These are phyloP conservation scores for Palaemon carinicauda DNA, from an alignment of 1,140 invertebrate genomes.

Conservation along the genomic window DNA sequence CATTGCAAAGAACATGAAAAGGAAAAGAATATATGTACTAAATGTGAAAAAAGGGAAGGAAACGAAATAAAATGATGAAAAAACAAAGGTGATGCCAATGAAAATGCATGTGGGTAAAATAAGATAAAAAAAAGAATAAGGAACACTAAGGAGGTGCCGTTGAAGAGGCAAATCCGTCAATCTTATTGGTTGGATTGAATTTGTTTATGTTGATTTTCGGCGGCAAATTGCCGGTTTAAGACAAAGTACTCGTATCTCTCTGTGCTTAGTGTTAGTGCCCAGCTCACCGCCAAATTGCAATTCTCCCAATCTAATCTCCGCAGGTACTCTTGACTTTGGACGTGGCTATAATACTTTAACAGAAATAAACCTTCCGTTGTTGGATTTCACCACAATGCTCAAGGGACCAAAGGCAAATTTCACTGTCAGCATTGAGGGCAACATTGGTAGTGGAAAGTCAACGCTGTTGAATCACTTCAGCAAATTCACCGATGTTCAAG, in stretches of 20 bases:
- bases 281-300: background rate
- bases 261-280: too few species aligned
- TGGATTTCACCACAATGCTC: background rate
- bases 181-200: background rate
- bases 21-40: too few species aligned
- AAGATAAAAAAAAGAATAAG: too few species aligned
- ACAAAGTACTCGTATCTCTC: too few species aligned
- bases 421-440: constrained; percentile 77
- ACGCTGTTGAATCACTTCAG: constrained; percentile 88
- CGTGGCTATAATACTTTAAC: background rate
- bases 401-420: constrained; percentile 21
- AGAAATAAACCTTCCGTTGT: constrained; percentile 4
- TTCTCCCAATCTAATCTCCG: background rate
- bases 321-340: background rate
- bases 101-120: too few species aligned
- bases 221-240: background rate
- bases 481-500: constrained; percentile 67
- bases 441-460: constrained; percentile 93
- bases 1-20: too few species aligned
- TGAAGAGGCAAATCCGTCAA: too few species aligned
- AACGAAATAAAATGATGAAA: too few species aligned
- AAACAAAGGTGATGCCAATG: too few species aligned
- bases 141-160: too few species aligned
- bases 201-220: too few species aligned
- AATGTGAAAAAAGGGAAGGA: too few species aligned